phyloP scores from a whole-genome alignment of 2,797 vertebrate genomes.

The Enteromius viviparus region DNA sequence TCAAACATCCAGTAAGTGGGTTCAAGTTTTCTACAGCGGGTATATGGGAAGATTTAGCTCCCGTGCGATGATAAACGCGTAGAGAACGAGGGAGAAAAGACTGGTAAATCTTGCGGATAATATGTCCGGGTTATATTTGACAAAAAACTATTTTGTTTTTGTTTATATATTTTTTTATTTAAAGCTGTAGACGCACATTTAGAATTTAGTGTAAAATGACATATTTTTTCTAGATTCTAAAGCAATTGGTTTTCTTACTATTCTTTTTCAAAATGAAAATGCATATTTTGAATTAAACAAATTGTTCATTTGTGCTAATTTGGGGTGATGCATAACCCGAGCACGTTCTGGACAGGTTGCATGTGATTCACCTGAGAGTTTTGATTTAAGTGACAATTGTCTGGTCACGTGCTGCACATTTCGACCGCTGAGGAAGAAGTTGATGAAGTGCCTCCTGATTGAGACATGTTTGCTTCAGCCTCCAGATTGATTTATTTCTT shows the following conservation, averaged over 20 bases:
- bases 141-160: no score
- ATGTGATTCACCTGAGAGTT: background rate
- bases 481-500: conserved; percentile 32
- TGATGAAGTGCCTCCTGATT: conserved; percentile 28
- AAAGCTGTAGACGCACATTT: background rate
- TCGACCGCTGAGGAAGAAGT: conserved; percentile 4
- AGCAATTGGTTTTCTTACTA: background rate
- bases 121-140: background rate
- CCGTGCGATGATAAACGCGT: background rate
- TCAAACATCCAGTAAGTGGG: conserved; percentile 92
- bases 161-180: background rate
- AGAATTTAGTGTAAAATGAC: background rate
- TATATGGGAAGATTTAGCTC: background rate
- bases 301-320: background rate
- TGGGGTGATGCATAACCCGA: background rate
- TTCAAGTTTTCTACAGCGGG: conserved; percentile 13
- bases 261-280: background rate
- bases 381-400: conserved; percentile 22
- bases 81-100: background rate
- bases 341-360: background rate
- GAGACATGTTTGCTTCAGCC: conserved; percentile 28
- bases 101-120: background rate
- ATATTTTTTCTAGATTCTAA: background rate
- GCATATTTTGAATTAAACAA: background rate
- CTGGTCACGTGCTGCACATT: conserved; percentile 24